These are phyloP conservation scores for Equus quagga DNA, from an alignment of 2,113 vertebrate genomes.

Conservation along the genomic window DNA sequence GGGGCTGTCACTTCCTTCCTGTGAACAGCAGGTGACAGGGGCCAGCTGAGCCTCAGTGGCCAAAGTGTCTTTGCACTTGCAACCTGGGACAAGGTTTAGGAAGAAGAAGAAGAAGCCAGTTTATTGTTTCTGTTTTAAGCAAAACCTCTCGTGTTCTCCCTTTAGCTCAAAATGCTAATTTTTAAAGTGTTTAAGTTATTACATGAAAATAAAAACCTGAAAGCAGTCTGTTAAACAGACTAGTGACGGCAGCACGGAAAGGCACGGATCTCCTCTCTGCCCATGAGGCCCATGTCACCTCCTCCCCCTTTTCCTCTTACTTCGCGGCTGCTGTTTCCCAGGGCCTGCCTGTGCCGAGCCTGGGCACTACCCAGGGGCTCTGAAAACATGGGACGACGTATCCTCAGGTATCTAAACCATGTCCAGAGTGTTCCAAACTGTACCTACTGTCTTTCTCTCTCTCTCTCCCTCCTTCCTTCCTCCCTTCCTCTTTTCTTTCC, in stretches of 20 bases:
- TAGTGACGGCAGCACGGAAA: neutral
- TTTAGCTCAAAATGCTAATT: slow-evolving; percentile 4
- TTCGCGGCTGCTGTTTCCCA: neutral
- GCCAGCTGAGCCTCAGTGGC: neutral
- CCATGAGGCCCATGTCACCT: neutral
- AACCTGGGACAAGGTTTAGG: slow-evolving; percentile 64
- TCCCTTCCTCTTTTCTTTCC: neutral
- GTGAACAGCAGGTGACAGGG: slow-evolving; percentile 61
- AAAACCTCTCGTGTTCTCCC: neutral
- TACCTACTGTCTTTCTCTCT: neutral
- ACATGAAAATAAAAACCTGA: neutral
- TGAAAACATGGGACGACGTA: neutral
- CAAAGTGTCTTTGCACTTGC: slow-evolving; percentile 40
- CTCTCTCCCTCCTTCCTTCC: neutral
- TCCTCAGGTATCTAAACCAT: neutral
- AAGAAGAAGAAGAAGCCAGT: slow-evolving; percentile 53
- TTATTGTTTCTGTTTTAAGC: slow-evolving; percentile 8
- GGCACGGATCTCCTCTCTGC: neutral
- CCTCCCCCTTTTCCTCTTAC: neutral
- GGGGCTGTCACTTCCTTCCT: slow-evolving; percentile 67
- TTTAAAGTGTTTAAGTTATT: slow-evolving; percentile 33
- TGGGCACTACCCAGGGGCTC: neutral
- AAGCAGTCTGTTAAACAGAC: neutral
- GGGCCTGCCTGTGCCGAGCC: neutral
- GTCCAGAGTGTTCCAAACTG: neutral